Conservation (phyloP, 2,797 vertebrate species). For the Sebastes wilsoni region DNA sequence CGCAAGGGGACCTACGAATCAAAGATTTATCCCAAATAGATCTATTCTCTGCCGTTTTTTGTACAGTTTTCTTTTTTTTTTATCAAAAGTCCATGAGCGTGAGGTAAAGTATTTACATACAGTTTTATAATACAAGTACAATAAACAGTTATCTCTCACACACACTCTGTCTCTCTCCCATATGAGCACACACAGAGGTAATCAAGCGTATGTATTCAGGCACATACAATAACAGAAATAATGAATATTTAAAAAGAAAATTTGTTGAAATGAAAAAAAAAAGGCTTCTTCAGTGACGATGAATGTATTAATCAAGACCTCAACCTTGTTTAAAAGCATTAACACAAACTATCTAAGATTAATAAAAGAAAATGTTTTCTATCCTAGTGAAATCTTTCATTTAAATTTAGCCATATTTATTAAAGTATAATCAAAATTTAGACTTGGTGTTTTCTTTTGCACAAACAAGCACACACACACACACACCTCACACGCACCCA, state of each 20-base stretch:
- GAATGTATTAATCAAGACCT: slow-evolving; percentile 47
- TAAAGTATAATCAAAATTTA: slow-evolving; percentile 38
- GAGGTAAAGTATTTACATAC: slow-evolving; percentile 81
- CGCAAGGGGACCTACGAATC: slow-evolving; percentile 66
- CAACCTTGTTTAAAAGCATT: slow-evolving; percentile 58
- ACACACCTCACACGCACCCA: slow-evolving; percentile 31
- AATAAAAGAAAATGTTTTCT: slow-evolving; percentile 37
- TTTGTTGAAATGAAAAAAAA: slow-evolving; percentile 43
- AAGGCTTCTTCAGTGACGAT: slow-evolving; percentile 53
- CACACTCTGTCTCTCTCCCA: slow-evolving; percentile 63
- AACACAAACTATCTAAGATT: slow-evolving; percentile 62
- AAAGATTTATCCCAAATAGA: slow-evolving; percentile 81
- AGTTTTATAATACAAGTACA: slow-evolving; percentile 75
- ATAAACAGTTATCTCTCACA: slow-evolving; percentile 70
- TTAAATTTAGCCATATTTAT: slow-evolving; percentile 41
- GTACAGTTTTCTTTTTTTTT: slow-evolving; percentile 64
- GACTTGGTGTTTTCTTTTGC: slow-evolving; percentile 59
- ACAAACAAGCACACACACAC: slow-evolving; percentile 53
- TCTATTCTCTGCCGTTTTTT: slow-evolving; percentile 68
- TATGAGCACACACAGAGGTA: slow-evolving; percentile 81
- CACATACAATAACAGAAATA: slow-evolving; percentile 79
- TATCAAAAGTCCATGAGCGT: slow-evolving; percentile 84
- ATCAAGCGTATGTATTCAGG: slow-evolving; percentile 85
- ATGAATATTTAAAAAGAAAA: slow-evolving; percentile 58
- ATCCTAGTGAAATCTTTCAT: slow-evolving; percentile 23